Base-by-base conservation (phyloP, 1,140 invertebrate species). In the Zaprionus kolodkinae region DNA sequence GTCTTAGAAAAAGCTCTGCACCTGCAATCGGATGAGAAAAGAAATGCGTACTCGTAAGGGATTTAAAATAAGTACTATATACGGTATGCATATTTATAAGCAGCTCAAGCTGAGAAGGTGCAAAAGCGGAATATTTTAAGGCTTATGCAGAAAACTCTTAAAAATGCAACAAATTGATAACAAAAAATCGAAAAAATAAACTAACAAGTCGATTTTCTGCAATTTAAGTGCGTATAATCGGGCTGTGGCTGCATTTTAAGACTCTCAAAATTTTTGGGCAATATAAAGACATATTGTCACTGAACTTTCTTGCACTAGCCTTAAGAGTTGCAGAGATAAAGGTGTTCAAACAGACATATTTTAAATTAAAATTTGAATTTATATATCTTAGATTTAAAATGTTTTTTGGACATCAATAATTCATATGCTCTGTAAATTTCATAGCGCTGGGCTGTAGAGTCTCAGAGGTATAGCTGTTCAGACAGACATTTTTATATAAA, bases 21-120 rank as follows among this genome's bases (percentile, higher is more conserved):
- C 10, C 33, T 35, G 40, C n/a, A 50, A 50, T 50, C 45, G 10
- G 17, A 21, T 50, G 45, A 25, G 45, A 50, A 50, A 50, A 50
- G 45, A 50, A 50, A 50, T 21, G 45, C 17, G 10, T 10, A 12
- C n/a, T 45, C 40, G 7, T 6, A 15, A 5, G 3, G 2, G 40
- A 45, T 45, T 45, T 15, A 45, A 45, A 6, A 15, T 15, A 45
- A 43, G 40, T 6, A 30, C 21, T 30, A 30, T 30, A 30, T 30
- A 6, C 4, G 27, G 27, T 30, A 21, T 30, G 6, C 27, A 30
- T 30, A 30, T 15, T 7, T 15, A 15, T 43, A 43, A 45, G 40
- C n/a, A 45, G 40, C n/a, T 45, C 40, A 45, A 15, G 7, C 9
- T 45, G 40, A 21, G 45, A 50, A 50, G 17, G 45, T 50, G 45